Base-by-base conservation (phyloP, 2,113 vertebrate genomes). In the Neolamprologus modestus region DNA sequence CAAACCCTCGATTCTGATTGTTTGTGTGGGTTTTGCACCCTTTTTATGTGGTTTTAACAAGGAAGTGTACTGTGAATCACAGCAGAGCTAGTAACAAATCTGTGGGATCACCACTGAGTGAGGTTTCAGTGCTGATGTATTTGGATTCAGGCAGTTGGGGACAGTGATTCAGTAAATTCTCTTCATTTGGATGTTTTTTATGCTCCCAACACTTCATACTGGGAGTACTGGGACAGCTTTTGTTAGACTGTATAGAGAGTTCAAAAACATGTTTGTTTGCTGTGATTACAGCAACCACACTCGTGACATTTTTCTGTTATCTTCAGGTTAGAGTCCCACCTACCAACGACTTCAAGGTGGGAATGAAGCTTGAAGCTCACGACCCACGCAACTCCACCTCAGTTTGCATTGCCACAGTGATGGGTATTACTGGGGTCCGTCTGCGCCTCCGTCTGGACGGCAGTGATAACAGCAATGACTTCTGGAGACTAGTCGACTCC, bases 401-500 rank as follows among this genome's bases (percentile, higher is more conserved):
- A 0, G 95, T 99, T 54, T 99, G 98, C 84, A 98, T 99, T 61
- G 98, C 98, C 76, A 99, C 98, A 0, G 97, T 99, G 10, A 97
- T 99, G 95, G 98, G 97, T 81, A 94, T 97, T 88, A 97, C 96
- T 1, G 98, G 98, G 24, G 97, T 97, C 37, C 97, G 98, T 40
- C 96, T 99, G 13, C 96, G 97, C 19, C 94, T 99, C 84, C 96
- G 98, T 3, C 96, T 99, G 85, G 98, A 99, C 42, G 98, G 98
- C 45, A 98, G 97, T 9, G 98, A 99, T 96, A 98, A 98, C 96
- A 98, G 96, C 96, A 99, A 99, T 82, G 98, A 99, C 94, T 99
- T 99, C 92, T 99, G 98, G 98, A 96, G 97, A 26, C 97, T 99
- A 80, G 98, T 99, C 5, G 98, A 99, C 96, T 99, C 98, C n/a